A percentile compares a stretch with the other conserved stretches of the same genome.
phyloP scores from a whole-genome alignment of 1,140 invertebrate genomes.

The Bradynema listronoti region DNA sequence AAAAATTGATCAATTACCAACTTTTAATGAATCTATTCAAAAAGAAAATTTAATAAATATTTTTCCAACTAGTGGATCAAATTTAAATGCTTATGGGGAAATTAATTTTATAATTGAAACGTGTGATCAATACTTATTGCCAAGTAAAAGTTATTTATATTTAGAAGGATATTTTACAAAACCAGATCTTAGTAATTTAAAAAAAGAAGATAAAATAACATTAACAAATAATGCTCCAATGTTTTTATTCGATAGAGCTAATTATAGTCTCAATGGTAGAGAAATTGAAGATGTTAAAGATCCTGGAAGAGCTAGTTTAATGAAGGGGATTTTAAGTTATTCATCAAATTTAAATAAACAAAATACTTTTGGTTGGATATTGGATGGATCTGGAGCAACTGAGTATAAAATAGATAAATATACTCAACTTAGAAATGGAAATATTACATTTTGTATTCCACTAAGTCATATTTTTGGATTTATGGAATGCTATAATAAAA shows the following conservation, averaged over 20 bases:
- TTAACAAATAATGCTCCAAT: conserved; percentile 35
- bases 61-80: conserved; percentile 26
- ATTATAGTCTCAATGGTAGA: conserved; percentile 28
- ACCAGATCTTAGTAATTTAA: conserved; percentile 19
- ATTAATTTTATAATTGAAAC: conserved; percentile 35
- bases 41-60: conserved; percentile 27
- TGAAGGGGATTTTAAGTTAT: conserved; percentile 33
- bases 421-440: conserved; percentile 28
- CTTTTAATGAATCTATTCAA: conserved; percentile 27
- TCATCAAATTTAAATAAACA: conserved; percentile 29
- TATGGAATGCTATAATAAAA: conserved; percentile 30
- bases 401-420: conserved; percentile 31
- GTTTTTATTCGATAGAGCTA: conserved; percentile 34
- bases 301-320: conserved; percentile 33
- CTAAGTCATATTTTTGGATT: conserved; percentile 37
- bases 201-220: conserved; percentile 25
- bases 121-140: conserved; percentile 26
- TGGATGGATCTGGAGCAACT: conserved; percentile 9
- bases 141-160: conserved; percentile 36
- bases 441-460: conserved; percentile 23
- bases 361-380: conserved; percentile 35
- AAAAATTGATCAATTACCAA: conserved; percentile 18
- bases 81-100: conserved; percentile 35
- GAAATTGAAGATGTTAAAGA: conserved; percentile 28
- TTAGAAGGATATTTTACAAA: conserved; percentile 24